These are phyloP conservation scores for Liolophura sinensis DNA, from an alignment of 1,140 invertebrate genomes.

Conservation along the genomic window DNA sequence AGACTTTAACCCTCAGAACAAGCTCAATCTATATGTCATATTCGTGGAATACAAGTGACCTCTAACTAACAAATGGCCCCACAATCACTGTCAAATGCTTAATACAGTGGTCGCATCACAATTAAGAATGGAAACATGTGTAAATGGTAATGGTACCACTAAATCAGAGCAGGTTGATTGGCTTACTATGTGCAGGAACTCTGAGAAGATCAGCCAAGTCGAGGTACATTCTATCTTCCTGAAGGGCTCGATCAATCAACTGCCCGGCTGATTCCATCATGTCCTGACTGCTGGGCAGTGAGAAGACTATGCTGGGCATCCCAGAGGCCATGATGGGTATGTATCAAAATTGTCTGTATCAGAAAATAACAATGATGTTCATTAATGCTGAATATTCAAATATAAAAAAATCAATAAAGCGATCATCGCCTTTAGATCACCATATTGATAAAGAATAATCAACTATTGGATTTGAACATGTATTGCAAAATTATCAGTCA, in stretches of 20 bases:
- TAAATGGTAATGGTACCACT: neutral
- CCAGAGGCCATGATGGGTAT: no score
- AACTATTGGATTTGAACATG: no score
- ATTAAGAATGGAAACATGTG: neutral
- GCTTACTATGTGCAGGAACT: constrained; percentile 51
- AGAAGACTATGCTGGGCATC: no score
- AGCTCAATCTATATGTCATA: no score
- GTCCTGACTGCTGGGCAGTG: constrained; percentile 23
- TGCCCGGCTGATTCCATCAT: constrained; percentile 39
- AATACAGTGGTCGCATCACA: neutral
- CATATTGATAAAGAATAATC: no score
- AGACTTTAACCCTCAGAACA: no score
- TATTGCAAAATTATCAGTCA: no score
- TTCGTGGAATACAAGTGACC: neutral
- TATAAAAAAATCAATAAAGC: no score
- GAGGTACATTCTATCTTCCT: constrained; percentile 46
- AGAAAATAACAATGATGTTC: no score
- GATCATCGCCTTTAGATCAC: no score
- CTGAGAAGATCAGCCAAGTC: constrained; percentile 51
- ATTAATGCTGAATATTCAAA: no score
- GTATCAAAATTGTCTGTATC: no score
- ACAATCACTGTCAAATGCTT: neutral
- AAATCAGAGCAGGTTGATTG: neutral
- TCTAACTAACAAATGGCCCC: neutral
- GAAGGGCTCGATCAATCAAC: constrained; percentile 45